Conservation (phyloP, 2,797 vertebrate species). For the Pteropus rufus region DNA sequence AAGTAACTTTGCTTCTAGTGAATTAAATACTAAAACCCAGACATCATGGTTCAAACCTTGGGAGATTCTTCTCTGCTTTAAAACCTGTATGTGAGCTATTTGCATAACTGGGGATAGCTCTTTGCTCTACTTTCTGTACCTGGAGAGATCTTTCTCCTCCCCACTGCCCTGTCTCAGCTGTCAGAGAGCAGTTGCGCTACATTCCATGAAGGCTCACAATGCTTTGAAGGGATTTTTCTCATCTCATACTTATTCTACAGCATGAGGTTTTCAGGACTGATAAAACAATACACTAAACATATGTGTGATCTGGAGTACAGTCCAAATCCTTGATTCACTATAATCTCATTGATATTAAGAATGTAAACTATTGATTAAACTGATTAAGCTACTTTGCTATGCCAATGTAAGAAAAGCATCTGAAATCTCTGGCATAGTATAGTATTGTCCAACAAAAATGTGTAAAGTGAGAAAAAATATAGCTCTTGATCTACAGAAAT, state of each 20-base stretch:
- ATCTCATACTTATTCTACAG: background rate
- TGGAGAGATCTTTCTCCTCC: background rate
- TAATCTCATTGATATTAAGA: background rate
- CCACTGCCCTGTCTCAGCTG: background rate
- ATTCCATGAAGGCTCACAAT: background rate
- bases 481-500: background rate
- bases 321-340: background rate
- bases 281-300: background rate
- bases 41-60: background rate
- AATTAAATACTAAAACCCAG: background rate
- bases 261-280: background rate
- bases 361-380: slow-evolving; percentile 3
- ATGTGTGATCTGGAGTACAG: background rate
- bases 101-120: background rate
- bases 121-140: background rate
- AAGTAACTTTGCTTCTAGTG: background rate
- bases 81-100: too few species aligned
- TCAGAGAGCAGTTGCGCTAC: background rate
- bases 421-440: background rate
- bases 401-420: background rate
- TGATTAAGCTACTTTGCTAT: background rate
- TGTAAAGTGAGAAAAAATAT: background rate
- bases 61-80: background rate
- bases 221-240: background rate
- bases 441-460: background rate